Conservation (phyloP, 2,888 invertebrate genomes). For the Cabera pusaria region DNA sequence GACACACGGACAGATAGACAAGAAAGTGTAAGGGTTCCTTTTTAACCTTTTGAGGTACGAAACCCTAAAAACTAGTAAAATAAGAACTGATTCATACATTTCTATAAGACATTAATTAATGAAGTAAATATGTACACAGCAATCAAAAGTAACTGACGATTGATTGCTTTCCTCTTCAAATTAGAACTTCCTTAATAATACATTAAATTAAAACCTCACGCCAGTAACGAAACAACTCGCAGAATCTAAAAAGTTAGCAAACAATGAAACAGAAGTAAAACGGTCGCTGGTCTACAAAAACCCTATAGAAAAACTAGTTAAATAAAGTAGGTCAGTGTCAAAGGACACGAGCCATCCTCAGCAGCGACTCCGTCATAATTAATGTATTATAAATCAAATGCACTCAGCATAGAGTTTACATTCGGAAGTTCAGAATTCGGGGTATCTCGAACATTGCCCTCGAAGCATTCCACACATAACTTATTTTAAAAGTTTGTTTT, state of each 20-base stretch:
- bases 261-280: slow-evolving; percentile 17
- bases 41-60: no score
- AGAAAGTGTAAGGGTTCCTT: no score
- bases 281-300: slow-evolving; percentile 12
- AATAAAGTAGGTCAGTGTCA: slow-evolving; percentile 77
- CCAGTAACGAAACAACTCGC: slow-evolving; percentile 8
- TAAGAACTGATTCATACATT: no score
- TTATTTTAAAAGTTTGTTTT: slow-evolving; percentile 26
- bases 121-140: no score
- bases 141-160: no score
- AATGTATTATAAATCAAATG: slow-evolving; percentile 57
- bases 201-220: slow-evolving; percentile 3
- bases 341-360: slow-evolving; percentile 58
- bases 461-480: slow-evolving; percentile 27
- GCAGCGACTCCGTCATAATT: slow-evolving; percentile 40
- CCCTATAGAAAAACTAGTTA: slow-evolving; percentile 41
- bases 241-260: slow-evolving; percentile 17
- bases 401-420: slow-evolving; percentile 50
- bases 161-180: no score
- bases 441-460: slow-evolving; percentile 22
- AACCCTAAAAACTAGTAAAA: no score
- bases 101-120: no score
- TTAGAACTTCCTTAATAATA: neutral
- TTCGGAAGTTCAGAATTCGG: slow-evolving; percentile 33
- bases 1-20: no score